Conservation (phyloP, 2,888 invertebrate genomes). For the Microplitis manilae region DNA sequence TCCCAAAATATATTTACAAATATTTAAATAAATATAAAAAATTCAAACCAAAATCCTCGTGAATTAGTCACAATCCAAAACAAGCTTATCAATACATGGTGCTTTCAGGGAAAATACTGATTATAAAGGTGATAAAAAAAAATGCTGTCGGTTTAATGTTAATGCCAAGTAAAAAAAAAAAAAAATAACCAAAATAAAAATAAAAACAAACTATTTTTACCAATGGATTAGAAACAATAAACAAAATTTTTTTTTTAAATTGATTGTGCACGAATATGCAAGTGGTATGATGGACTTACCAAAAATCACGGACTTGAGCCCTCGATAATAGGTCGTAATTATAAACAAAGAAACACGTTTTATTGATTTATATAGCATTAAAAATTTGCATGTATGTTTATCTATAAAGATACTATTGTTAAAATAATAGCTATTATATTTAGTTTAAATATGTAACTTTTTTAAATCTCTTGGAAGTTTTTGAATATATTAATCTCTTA, state of each 20-base stretch:
- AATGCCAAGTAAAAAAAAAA: conserved; percentile 20
- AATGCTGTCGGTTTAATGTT: conserved; percentile 18
- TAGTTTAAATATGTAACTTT: background rate
- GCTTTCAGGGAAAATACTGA: background rate
- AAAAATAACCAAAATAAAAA: conserved; percentile 8
- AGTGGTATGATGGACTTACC: conserved; percentile 66
- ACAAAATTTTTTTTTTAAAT: conserved; percentile 8
- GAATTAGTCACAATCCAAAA: conserved; percentile 56
- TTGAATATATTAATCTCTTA: background rate
- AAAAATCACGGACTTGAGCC: conserved; percentile 65
- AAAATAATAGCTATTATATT: background rate
- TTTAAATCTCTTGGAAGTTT: background rate
- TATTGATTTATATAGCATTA: conserved; percentile 57
- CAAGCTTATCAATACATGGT: conserved; percentile 31
- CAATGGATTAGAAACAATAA: conserved; percentile 10
- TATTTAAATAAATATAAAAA: conserved; percentile 12
- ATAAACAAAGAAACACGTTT: conserved; percentile 69
- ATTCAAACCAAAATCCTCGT: conserved; percentile 21
- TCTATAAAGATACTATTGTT: background rate
- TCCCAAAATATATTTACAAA: background rate
- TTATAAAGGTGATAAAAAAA: conserved; percentile 1
- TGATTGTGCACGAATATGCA: conserved; percentile 43
- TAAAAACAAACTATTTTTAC: conserved; percentile 2
- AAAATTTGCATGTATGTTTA: background rate
- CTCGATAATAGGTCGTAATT: conserved; percentile 70